Evolutionary conservation across 2,797 vertebrate species (phyloP).

Genomic region (Paratrypauchen microcephalus): DNA sequence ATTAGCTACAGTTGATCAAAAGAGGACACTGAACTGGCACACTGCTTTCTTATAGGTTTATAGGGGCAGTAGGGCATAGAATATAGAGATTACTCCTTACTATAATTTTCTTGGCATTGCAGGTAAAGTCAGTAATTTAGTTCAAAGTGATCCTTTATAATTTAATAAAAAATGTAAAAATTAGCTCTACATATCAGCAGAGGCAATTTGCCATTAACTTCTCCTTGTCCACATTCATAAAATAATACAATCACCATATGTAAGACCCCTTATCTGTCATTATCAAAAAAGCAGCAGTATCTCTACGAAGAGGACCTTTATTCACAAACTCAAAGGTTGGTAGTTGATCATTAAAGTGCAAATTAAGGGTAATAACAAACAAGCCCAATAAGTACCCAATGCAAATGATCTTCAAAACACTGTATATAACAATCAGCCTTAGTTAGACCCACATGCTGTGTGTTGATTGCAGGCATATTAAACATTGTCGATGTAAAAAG

Average conservation of each 20-base stretch:
- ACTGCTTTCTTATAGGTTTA: background rate
- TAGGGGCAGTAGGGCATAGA: background rate
- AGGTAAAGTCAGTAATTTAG: too few relatives aligned
- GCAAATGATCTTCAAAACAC: too few relatives aligned
- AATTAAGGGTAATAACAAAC: background rate
- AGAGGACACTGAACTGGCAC: background rate
- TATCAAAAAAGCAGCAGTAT: background rate
- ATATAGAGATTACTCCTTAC: background rate
- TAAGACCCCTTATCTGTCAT: background rate
- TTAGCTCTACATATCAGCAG: too few relatives aligned
- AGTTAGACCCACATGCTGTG: slow-evolving; percentile 56
- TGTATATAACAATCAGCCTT: slow-evolving; percentile 33
- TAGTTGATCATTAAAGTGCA: background rate
- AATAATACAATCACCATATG: background rate
- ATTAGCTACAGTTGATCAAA: background rate
- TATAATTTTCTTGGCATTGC: too few relatives aligned
- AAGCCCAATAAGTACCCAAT: background rate
- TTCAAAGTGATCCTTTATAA: too few relatives aligned
- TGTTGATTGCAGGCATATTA: slow-evolving; percentile 25
- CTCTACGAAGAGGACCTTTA: background rate
- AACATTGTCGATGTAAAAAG: slow-evolving; percentile 40
- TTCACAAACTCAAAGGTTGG: background rate
- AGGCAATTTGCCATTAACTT: background rate
- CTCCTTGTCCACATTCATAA: background rate
- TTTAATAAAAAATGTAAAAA: too few relatives aligned